Base-by-base conservation (phyloP, 2,113 vertebrate genomes). In the Lucifuga dentata region DNA sequence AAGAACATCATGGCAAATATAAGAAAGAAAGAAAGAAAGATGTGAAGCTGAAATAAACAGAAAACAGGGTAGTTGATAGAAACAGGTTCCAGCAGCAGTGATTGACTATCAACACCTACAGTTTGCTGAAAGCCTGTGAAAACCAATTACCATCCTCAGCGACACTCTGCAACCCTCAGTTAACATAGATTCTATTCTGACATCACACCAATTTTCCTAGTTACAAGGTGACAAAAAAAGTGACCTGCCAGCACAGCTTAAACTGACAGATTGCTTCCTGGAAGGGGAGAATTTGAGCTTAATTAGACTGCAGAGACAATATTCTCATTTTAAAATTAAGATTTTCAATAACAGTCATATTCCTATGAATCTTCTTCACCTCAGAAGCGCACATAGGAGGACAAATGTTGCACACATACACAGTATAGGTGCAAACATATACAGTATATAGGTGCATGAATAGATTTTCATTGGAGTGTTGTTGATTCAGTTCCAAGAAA, bases 401-500 rank as follows among this genome's bases (percentile, higher is more conserved):
- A 52, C 39, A 26, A 19, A 48, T 13, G 53, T 46, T 48, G 35
- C 33, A 12, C 32, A 41, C 1, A 3, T 2, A 35, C 33, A 23
- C 59, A 5, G 5, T 29, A 29, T 2, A 29, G 26, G 26, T 8
- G n/a, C n/a, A n/a, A 29, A 29, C 7, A 29, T 3, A 7, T 5
- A 29, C 3, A 5, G 26, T 29, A 29, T 74, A 49, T 39, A 36
- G 41, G 44, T 48, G 43, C 53, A 52, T 78, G 44, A 81, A 83
- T 73, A 66, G 66, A 53, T 73, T 36, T 65, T 55, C 36, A 19
- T 26, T 15, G 13, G 38, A 60, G 71, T 79, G 70, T 81, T 63
- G 65, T 80, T 76, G 76, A 80, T 61, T 83, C 81, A 76, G 64
- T 59, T 71, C 75, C 74, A 79, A 75, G 46, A 60, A 76, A 61